Percentiles rank a stretch among this genome's conserved stretches.
These are phyloP conservation scores for Cladopsammia gracilis DNA, from an alignment of 64 coral and sea anemone genomes.

Conservation along the genomic window DNA sequence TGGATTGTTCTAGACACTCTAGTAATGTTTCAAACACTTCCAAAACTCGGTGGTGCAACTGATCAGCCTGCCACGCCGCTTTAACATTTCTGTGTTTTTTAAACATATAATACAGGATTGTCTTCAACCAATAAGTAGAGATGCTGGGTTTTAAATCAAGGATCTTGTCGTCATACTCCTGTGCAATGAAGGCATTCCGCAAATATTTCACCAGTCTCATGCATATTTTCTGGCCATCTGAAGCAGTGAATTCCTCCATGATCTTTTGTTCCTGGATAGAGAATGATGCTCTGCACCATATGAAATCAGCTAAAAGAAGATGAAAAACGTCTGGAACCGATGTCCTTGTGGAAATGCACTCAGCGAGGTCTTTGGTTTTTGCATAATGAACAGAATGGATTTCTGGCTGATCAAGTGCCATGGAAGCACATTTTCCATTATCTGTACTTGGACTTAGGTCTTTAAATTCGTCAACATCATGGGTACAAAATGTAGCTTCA, in stretches of 20 bases:
- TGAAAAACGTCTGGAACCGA: constrained; percentile 12
- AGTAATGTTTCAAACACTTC: background rate
- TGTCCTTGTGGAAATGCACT: background rate
- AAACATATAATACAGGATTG: constrained; percentile 24
- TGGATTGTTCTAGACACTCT: background rate
- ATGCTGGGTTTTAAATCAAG: background rate
- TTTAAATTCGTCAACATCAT: too few relatives aligned
- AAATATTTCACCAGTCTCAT: constrained; percentile 6
- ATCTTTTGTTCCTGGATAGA: constrained; percentile 17
- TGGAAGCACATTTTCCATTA: background rate
- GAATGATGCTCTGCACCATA: constrained; percentile 1
- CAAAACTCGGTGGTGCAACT: background rate
- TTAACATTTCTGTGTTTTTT: background rate
- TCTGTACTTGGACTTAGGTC: too few relatives aligned
- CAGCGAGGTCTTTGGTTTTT: too few relatives aligned
- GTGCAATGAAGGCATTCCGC: constrained; percentile 14
- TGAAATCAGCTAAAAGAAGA: background rate
- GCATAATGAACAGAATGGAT: background rate
- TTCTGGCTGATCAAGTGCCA: background rate
- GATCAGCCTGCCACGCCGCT: background rate
- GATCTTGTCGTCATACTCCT: background rate
- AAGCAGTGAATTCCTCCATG: background rate
- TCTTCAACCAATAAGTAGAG: constrained; percentile 28
- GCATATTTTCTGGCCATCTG: constrained; percentile 11
- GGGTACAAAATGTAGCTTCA: too few relatives aligned